Evolutionary conservation across 2,797 vertebrate genomes (phyloP).

Genomic region (Bradypodion ventrale): DNA sequence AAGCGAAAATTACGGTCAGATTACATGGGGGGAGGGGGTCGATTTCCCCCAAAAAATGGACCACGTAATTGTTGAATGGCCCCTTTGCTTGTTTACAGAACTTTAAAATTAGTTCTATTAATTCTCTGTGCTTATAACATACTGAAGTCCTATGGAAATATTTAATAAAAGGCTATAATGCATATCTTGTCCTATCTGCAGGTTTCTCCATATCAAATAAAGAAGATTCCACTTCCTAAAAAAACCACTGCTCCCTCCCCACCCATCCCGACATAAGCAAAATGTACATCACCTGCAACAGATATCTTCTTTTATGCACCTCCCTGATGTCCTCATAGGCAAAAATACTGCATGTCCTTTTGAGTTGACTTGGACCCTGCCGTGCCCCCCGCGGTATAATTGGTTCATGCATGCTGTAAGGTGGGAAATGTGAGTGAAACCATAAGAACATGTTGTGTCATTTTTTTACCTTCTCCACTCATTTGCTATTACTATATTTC

Average conservation of each 20-base stretch:
- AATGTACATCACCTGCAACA: constrained; percentile 85
- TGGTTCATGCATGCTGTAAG: constrained; percentile 90
- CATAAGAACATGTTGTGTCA: not conserved
- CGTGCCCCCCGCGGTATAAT: constrained; percentile 95
- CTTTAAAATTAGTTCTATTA: not conserved
- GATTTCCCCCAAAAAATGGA: too few relatives aligned
- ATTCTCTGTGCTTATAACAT: not conserved
- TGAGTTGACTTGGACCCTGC: constrained; percentile 93
- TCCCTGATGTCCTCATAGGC: constrained; percentile 98
- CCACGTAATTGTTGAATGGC: too few relatives aligned
- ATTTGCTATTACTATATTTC: not conserved
- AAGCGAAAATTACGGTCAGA: too few relatives aligned
- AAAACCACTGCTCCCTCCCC: too few relatives aligned
- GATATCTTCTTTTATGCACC: constrained; percentile 96
- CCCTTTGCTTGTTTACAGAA: too few relatives aligned
- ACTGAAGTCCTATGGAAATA: not conserved
- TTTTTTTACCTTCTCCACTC: not conserved
- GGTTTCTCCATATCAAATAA: not conserved
- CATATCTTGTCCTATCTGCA: not conserved
- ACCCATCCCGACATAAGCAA: not conserved
- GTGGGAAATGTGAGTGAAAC: not conserved
- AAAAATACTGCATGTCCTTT: constrained; percentile 96
- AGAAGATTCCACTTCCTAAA: not conserved
- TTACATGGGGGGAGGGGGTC: too few relatives aligned
- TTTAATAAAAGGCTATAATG: not conserved